Conservation (phyloP, 2,888 invertebrate genomes). For the Pterobdella sp. region DNA sequence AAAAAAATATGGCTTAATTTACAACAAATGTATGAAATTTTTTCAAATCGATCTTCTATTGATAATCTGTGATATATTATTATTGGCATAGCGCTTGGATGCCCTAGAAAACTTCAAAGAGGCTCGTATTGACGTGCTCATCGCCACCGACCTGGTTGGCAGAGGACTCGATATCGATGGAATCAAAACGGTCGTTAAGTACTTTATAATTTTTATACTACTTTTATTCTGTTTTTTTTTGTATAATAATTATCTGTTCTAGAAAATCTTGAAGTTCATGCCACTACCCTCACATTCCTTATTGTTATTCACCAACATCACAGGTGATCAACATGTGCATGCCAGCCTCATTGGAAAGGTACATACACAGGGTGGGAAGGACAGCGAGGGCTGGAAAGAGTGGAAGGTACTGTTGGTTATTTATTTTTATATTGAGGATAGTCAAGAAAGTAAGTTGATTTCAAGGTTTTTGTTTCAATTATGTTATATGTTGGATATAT, state of each 20-base stretch:
- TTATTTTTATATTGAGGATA: too few relatives aligned
- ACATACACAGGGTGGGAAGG: slow-evolving; percentile 89
- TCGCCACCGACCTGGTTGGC: slow-evolving; percentile 88
- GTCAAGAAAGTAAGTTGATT: too few relatives aligned
- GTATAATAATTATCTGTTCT: neutral
- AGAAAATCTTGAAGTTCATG: neutral
- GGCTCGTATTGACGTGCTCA: slow-evolving; percentile 62
- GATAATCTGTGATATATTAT: too few relatives aligned
- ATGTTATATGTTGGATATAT: too few relatives aligned
- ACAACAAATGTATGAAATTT: too few relatives aligned
- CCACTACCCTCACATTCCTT: neutral
- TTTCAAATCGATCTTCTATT: too few relatives aligned
- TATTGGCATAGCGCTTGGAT: slow-evolving; percentile 64
- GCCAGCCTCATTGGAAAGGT: slow-evolving; percentile 88
- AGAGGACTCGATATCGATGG: slow-evolving; percentile 92
- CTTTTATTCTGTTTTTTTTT: neutral
- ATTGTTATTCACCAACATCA: neutral
- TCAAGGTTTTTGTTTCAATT: too few relatives aligned
- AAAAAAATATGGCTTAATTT: too few relatives aligned
- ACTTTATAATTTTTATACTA: neutral
- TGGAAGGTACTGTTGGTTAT: slow-evolving; percentile 55
- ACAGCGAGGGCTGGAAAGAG: slow-evolving; percentile 89
- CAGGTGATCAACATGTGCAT: slow-evolving; percentile 83
- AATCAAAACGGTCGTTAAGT: slow-evolving; percentile 72
- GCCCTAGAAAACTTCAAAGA: slow-evolving; percentile 79